Base-by-base conservation (phyloP, 2,113 vertebrate species). In the Psettodes erumei region DNA sequence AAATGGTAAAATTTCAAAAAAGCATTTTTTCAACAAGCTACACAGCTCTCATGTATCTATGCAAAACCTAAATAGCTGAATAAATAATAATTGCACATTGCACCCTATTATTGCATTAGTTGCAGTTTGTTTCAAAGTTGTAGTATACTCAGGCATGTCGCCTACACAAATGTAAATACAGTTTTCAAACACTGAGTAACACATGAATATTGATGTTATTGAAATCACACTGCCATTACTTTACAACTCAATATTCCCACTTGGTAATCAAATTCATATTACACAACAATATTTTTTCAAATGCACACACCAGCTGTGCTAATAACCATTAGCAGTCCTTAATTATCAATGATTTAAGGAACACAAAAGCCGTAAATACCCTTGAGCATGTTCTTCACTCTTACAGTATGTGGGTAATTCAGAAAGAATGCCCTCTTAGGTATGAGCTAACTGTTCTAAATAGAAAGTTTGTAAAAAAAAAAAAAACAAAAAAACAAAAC, bases 61-160 rank as follows among this genome's bases (percentile, higher is more conserved):
- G 42, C 78, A 85, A 72, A 71, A 86, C 82, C n/a, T 42, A 85
- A 81, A 83, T 59, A 86, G 90, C 50, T 71, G 62, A 85, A 88
- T 91, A 87, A 90, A 88, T 87, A 90, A 88, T 87, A 90, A 93
- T 92, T 92, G 90, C 90, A 93, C 90, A 89, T 91, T 83, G 87
- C 85, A 91, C 89, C 87, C 81, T 89, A 90, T 93, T 93, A 93
- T 93, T 93, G 92, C 92, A 91, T 93, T 85, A 88, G 81, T 90
- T 91, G 89, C 90, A 91, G 88, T 90, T 90, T 82, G 89, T 88
- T 88, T 84, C 72, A 86, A 77, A 85, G 65, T 82, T 8, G 61
- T 35, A 77, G 75, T 70, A 82, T 88, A 88, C 74, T 88, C 77
- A 85, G 86, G 77, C 86, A 86, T 89, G 80, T 73, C 16, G 54